Evolutionary conservation across 2,797 vertebrate species (phyloP).

Genomic region (Syngnathus acus): DNA sequence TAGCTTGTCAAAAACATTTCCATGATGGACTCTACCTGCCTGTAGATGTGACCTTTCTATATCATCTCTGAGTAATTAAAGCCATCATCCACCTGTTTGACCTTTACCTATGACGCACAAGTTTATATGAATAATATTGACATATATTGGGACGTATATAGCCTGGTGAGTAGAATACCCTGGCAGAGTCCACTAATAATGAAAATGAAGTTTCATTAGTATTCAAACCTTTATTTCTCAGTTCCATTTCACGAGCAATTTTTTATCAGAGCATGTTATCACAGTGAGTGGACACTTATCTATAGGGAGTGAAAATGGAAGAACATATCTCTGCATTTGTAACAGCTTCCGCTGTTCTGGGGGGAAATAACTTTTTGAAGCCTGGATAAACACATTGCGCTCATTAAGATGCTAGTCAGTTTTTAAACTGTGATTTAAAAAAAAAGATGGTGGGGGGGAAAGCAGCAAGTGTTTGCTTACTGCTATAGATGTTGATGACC

Average conservation of each 20-base stretch:
- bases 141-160: constrained; percentile 24
- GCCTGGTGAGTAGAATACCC: constrained; percentile 7
- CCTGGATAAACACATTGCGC: not conserved
- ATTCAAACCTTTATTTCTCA: not conserved
- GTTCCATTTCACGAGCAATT: not conserved
- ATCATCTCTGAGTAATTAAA: constrained; percentile 13
- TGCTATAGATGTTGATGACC: not conserved
- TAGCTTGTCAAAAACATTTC: not conserved
- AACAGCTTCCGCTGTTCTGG: not conserved
- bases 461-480: not conserved
- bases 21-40: not conserved
- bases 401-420: not conserved
- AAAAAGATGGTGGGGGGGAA: rapidly evolving
- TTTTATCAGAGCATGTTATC: not conserved
- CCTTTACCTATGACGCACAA: constrained; percentile 10
- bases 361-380: not conserved
- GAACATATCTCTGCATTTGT: not conserved
- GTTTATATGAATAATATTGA: constrained; percentile 24
- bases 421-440: not conserved
- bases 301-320: not conserved
- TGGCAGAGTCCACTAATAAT: not conserved
- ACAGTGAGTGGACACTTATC: not conserved
- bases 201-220: not conserved
- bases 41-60: constrained; percentile 7
- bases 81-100: constrained; percentile 5